Evolutionary conservation across 2,113 vertebrate species (phyloP).

Genomic region (Zosterops pallidus): DNA sequence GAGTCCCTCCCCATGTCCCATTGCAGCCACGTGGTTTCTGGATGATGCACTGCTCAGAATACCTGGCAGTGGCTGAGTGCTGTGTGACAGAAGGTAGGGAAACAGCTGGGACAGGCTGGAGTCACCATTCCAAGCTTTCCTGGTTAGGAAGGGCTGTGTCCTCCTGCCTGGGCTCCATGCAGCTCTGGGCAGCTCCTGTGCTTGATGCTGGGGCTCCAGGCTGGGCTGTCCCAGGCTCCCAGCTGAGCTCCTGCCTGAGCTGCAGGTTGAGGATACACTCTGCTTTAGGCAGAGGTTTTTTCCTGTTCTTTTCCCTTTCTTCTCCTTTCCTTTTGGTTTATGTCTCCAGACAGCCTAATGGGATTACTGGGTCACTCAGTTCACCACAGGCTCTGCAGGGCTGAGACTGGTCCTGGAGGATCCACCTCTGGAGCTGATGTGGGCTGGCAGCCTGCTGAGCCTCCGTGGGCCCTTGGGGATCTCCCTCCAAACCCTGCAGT

Average conservation of each 20-base stretch:
- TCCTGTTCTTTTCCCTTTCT: not conserved
- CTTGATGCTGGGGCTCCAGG: not conserved
- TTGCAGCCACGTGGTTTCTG: not conserved
- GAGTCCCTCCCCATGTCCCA: not conserved
- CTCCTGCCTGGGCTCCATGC: fast-evolving
- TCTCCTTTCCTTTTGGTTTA: not conserved
- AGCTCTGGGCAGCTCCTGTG: not conserved
- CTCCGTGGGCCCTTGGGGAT: fast-evolving
- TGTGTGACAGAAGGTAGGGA: not conserved
- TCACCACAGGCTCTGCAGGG: not conserved
- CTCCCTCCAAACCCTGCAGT: fast-evolving
- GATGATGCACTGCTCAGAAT: fast-evolving
- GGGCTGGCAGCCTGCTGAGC: not conserved
- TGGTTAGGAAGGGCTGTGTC: not conserved
- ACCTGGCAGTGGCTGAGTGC: not conserved
- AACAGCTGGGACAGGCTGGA: not conserved
- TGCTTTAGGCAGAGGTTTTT: not conserved
- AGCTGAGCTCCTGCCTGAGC: not conserved
- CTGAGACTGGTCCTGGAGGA: not conserved
- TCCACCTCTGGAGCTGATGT: not conserved
- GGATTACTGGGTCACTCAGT: not conserved
- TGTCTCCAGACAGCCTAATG: not conserved
- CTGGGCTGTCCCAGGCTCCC: not conserved
- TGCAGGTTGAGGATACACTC: not conserved
- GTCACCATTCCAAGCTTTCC: not conserved